Percentiles rank a stretch among this genome's conserved stretches.
Conservation (phyloP, 2,888 invertebrate genomes). For the Caenorhabditis sinica region DNA sequence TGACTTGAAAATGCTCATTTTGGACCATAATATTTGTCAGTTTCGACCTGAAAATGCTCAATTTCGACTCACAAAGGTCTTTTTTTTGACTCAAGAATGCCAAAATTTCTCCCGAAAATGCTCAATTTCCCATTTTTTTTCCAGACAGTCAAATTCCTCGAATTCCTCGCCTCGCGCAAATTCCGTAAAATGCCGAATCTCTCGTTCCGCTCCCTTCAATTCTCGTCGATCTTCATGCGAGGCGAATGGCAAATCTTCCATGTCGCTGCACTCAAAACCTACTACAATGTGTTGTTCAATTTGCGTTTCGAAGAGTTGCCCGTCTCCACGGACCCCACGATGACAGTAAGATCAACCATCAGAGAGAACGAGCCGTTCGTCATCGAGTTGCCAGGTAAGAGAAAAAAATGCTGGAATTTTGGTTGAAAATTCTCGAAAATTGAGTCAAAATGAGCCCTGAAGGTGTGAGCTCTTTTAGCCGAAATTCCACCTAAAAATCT, state of each 20-base stretch:
- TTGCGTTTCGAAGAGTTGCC: slow-evolving; percentile 74
- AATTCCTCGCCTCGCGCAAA: slow-evolving; percentile 67
- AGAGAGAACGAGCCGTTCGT: slow-evolving; percentile 71
- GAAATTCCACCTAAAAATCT: neutral
- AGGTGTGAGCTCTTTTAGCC: neutral
- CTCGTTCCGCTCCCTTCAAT: slow-evolving; percentile 55
- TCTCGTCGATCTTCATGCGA: slow-evolving; percentile 63
- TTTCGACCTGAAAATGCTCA: neutral
- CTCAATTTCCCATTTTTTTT: neutral
- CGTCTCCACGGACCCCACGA: slow-evolving; percentile 61
- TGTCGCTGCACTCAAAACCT: slow-evolving; percentile 64
- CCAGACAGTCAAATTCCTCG: slow-evolving; percentile 67
- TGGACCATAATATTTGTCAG: too few species aligned
- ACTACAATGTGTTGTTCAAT: slow-evolving; percentile 72
- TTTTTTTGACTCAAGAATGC: neutral
- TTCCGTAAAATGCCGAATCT: slow-evolving; percentile 65
- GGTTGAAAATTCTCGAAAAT: neutral
- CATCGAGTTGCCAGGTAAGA: slow-evolving; percentile 68
- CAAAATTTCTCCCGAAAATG: neutral
- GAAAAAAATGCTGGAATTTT: neutral
- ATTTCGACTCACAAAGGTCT: too few species aligned
- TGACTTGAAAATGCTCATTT: too few species aligned
- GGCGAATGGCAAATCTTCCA: slow-evolving; percentile 71
- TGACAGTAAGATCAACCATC: slow-evolving; percentile 50
- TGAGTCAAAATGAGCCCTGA: neutral